Conservation (phyloP, 30 jellyfish, hydroid and myxozoan genomes). For the Chironex yamaguchii region DNA sequence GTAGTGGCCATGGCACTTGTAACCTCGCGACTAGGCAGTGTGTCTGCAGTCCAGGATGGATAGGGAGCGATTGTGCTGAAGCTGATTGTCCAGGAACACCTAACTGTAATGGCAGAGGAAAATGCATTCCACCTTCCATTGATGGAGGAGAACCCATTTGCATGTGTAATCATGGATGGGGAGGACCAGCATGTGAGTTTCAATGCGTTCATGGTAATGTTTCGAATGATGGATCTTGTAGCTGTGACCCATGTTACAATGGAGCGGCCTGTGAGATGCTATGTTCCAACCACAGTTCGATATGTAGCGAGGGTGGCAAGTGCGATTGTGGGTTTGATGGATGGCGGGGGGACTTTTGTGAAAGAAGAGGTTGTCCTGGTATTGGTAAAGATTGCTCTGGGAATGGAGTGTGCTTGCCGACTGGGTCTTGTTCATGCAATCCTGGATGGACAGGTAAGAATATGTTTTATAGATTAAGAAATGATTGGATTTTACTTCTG, state of each 20-base stretch:
- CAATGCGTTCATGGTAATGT: conserved; percentile 62
- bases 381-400: conserved; percentile 56
- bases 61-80: conserved; percentile 66
- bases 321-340: conserved; percentile 75
- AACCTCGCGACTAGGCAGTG: conserved; percentile 64
- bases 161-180: conserved; percentile 68
- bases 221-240: conserved; percentile 63
- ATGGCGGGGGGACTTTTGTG: conserved; percentile 81
- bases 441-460: conserved; percentile 74
- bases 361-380: conserved; percentile 74
- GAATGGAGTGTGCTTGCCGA: conserved; percentile 73
- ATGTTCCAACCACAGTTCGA: conserved; percentile 66
- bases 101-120: conserved; percentile 66
- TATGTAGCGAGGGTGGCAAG: conserved; percentile 59
- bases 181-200: conserved; percentile 80
- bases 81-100: conserved; percentile 83
- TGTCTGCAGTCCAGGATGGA: conserved; percentile 73
- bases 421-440: conserved; percentile 74
- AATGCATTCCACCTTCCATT: conserved; percentile 43
- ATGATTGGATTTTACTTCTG: too few species aligned
- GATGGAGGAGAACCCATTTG: conserved; percentile 42
- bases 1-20: conserved; percentile 69
- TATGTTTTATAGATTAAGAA: too few species aligned
- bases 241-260: conserved; percentile 62
- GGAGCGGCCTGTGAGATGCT: conserved; percentile 75